Conservation (phyloP, 2,888 invertebrate genomes). For the Xanthia icteritia region DNA sequence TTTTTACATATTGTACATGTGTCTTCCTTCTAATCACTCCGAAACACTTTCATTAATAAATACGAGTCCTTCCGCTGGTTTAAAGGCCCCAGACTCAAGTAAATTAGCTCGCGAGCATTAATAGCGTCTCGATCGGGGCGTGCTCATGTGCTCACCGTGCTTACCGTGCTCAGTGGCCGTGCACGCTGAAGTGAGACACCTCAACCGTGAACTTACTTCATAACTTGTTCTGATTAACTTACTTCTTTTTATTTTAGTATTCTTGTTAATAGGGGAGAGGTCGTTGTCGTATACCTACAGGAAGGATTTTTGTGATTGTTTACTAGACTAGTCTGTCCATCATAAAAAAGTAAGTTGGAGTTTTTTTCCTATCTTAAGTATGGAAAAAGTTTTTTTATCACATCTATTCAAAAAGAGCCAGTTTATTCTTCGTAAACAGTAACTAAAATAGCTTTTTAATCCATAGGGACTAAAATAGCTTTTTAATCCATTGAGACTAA, state of each 20-base stretch:
- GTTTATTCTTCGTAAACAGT: no score
- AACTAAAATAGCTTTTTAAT: no score
- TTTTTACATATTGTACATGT: no score
- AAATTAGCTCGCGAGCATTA: slow-evolving; percentile 59
- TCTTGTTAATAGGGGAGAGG: slow-evolving; percentile 18
- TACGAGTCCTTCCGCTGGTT: slow-evolving; percentile 2
- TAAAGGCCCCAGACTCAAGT: slow-evolving; percentile 43
- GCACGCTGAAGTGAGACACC: slow-evolving; percentile 27
- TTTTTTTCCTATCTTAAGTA: no score
- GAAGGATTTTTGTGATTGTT: no score
- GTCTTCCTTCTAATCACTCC: background rate
- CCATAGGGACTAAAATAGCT: no score
- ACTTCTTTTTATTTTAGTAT: slow-evolving; percentile 46
- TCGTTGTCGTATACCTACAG: background rate
- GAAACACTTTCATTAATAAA: background rate
- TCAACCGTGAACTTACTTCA: slow-evolving; percentile 53
- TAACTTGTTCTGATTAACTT: slow-evolving; percentile 46
- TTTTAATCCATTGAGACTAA: no score
- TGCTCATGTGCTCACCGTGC: slow-evolving; percentile 25
- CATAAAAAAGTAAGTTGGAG: no score
- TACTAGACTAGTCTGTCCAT: no score
- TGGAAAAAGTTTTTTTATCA: no score
- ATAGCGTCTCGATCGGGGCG: slow-evolving; percentile 47
- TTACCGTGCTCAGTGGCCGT: slow-evolving; percentile 41
- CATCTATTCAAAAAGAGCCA: no score